Evolutionary conservation across 2,888 invertebrate genomes (phyloP), one percentile per base, ranked within the genome.

Genomic region (Odontomyia ornata): DNA sequence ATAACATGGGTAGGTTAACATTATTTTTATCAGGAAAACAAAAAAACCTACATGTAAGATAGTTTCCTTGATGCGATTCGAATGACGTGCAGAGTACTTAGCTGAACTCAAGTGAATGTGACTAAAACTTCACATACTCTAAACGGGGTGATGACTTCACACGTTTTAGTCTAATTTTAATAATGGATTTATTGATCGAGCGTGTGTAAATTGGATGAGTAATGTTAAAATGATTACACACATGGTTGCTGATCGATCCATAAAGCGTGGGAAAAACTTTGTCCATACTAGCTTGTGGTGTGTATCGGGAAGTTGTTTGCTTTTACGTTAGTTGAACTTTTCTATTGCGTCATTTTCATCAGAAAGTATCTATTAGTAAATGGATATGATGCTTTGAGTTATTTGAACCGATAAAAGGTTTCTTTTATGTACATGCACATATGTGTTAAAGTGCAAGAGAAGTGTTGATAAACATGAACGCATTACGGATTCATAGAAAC

Each of bases 191-290:
- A 36, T 36, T 36, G 36, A 73, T 57, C n/a, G 30, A 30, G 43
- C 36, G 47, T 47, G 73, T 25, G 73, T 25, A 73, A 73, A 73
- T 57, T 57, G 43, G 43, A 57, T 73, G 73, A 73, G 73, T 73
- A 73, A 73, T 73, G 60, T 60, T 23, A 25, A 43, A 21, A 27
- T 1, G 65, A 65, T 65, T 69, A 27, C 47, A 69, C 46, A 46
- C 23, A 23, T 18, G 46, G 47, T 47, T 47, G 25, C 15, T 18
- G 57, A 57, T 60, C 73, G 60, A 46, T 73, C 23, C 69, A 47
- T 46, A 69, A 23, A 73, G 73, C 57, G 73, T 73, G 73, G 73
- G 73, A 73, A 73, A 73, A 73, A 60, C 69, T 69, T 15, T 25
- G 13, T 47, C 47, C 69, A 47, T n/a, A 4, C 62, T 36, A 18